Base-by-base conservation (phyloP, 2,797 vertebrate species). In the Argya squamiceps region DNA sequence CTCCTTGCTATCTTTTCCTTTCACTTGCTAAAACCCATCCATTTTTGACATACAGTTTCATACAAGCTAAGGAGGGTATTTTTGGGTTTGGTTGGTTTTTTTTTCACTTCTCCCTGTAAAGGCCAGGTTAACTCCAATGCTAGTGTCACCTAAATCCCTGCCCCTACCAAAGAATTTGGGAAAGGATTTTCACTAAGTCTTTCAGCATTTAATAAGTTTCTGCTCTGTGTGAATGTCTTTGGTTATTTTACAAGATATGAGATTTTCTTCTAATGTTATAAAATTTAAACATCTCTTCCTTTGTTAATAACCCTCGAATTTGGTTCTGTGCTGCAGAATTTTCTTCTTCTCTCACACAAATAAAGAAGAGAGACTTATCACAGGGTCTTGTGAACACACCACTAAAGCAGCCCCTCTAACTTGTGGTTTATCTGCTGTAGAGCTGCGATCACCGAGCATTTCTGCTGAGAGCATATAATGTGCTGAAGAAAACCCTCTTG, bases 41-140 rank as follows among this genome's bases (percentile, higher is more conserved):
- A 13, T 70, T 84, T 95, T 81, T 93, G 85, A 96, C 92, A 84
- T 95, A 94, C 89, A 39, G 70, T 94, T 96, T 96, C 91, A 88
- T 76, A 96, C 56, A 70, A 81, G 44, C 67, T 64, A 95, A 95
- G 60, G 52, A 96, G 85, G 63, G 70, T 89, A 76, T 69, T 82
- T 87, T 71, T 63, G 26, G 18, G 9, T 14, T 56, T 44, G 44
- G 20, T 22, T 44, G 44, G 9, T 3, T 9, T 56, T 56, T 53
- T 63, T 56, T 86, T 77, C 4, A 67, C 41, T 88, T 73, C 41
- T 85, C 59, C 43, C 52, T 47, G 22, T 60, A 77, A 94, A 94
- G 79, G 84, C 44, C 62, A 89, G 49, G 69, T 90, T 82, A 90
- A 85, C 55, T 83, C 89, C 41, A 74, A 49, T 46, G 77, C 49